Evolutionary conservation across 2,888 invertebrate species (phyloP), one percentile per base, ranked within the genome.

Genomic region (Euplexia lucipara): DNA sequence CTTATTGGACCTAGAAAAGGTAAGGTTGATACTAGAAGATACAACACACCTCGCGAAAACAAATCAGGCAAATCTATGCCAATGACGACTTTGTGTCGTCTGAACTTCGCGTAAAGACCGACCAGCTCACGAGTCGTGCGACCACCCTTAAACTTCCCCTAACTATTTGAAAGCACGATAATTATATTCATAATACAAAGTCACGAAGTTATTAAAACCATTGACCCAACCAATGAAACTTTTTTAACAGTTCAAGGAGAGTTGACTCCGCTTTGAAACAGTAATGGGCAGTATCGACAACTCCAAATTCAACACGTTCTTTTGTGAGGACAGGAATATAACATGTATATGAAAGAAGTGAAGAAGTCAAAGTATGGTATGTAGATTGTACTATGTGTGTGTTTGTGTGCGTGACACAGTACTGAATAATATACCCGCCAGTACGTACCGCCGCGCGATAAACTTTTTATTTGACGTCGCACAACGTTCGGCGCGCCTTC

Each of bases 381-480:
- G n/a, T n/a, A n/a, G n/a, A n/a, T n/a, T n/a, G n/a, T n/a, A n/a
- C n/a, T 20, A 34, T 6, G 45, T 14, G 37, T 18, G 30, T 7
- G 14, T 7, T 14, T 10, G 51, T 0, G 48, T 52, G 70, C 47
- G 52, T 42, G 44, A 26, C 16, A 16, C 16, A 20, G 32, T 18
- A 12, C 57, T 57, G 56, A 56, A 57, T 58, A 54, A 49, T 35
- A 63, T 20, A 62, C 22, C 7, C 22, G 16, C n/a, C 12, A n/a
- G 30, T 7, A 9, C 32, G 16, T 12, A 10, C 18, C 26, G 41
- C 20, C 20, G 8, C 12, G 34, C 67, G 66, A 37, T 58, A 62
- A 54, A 61, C 34, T 67, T 67, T 73, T 39, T 68, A 67, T 67
- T 73, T 20, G 54, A 14, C 12, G 52, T 18, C 62, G 65, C 48